phyloP scores from a whole-genome alignment of 2,113 vertebrate genomes.

The Apodemus speciosus region DNA sequence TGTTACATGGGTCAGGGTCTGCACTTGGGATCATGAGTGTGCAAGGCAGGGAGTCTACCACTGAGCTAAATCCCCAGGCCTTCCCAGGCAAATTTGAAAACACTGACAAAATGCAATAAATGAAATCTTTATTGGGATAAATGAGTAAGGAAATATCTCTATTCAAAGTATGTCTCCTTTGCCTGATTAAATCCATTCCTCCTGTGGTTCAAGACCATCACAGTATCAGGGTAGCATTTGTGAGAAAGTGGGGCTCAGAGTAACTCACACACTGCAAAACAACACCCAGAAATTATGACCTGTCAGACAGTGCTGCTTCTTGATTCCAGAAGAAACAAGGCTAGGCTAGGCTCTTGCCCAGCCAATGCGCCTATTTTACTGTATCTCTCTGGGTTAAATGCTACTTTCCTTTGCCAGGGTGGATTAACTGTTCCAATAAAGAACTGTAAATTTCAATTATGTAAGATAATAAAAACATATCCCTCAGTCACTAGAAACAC shows the following conservation, averaged over 20 bases:
- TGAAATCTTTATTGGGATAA: not conserved
- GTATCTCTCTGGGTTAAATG: not conserved
- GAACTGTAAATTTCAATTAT: conserved; percentile 56
- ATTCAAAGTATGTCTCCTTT: conserved; percentile 21
- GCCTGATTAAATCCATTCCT: conserved; percentile 10
- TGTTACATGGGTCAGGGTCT: not conserved
- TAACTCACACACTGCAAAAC: conserved; percentile 32
- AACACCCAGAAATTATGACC: not conserved
- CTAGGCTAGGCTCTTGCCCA: not conserved
- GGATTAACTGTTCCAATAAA: conserved; percentile 61
- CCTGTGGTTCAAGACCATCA: not conserved
- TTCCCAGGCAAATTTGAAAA: not conserved
- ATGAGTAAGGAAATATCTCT: not conserved
- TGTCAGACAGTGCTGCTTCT: not conserved
- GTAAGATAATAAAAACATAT: conserved; percentile 62
- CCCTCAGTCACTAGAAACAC: conserved; percentile 51
- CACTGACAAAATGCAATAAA: conserved; percentile 12
- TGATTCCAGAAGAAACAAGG: conserved; percentile 47
- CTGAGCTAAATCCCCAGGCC: not conserved
- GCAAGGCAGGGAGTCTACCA: not conserved
- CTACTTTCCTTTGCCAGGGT: conserved; percentile 31
- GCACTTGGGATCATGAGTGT: not conserved
- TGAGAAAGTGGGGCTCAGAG: conserved; percentile 14
- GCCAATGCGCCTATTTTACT: conserved; percentile 2
- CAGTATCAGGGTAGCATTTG: not conserved